Conservation (phyloP, 1,140 invertebrate species). For the Pseudomyrmex gracilis region DNA sequence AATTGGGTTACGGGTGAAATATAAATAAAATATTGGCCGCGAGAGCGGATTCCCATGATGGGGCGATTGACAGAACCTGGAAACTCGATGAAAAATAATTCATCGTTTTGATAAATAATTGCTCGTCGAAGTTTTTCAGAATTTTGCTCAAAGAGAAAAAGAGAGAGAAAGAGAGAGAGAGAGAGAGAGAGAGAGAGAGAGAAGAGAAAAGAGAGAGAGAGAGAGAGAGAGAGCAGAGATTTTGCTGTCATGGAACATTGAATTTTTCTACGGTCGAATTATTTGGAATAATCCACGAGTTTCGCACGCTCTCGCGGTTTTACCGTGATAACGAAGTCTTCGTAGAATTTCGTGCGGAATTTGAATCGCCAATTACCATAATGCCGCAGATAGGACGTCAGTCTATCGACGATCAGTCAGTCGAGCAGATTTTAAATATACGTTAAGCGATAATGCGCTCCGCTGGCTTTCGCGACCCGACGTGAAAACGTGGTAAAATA, state of each 20-base stretch:
- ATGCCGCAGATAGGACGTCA: constrained; percentile 51
- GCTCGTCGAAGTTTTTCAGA: constrained; percentile 42
- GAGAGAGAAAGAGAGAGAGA: background rate
- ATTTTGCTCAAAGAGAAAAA: constrained; percentile 3
- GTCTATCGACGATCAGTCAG: constrained; percentile 58
- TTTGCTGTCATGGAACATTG: constrained; percentile 49
- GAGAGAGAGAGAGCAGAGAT: constrained; percentile 9
- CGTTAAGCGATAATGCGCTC: constrained; percentile 51
- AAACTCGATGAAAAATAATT: constrained; percentile 57
- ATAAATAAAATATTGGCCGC: constrained; percentile 59
- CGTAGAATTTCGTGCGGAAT: constrained; percentile 56
- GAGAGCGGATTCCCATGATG: constrained; percentile 45
- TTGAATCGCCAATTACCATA: constrained; percentile 61
- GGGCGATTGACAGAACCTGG: constrained; percentile 52
- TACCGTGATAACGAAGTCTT: constrained; percentile 51
- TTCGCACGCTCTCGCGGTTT: constrained; percentile 40
- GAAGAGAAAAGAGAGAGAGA: background rate
- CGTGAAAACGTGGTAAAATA: background rate
- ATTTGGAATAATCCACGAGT: constrained; percentile 57
- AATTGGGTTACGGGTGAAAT: constrained; percentile 55
- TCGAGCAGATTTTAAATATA: constrained; percentile 58
- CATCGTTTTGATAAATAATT: constrained; percentile 59
- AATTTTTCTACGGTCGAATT: constrained; percentile 59
- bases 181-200: background rate
- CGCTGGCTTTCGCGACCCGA: background rate